These are phyloP conservation scores for Aulostomus chinensis DNA, from an alignment of 2,797 vertebrate species.

Conservation along the genomic window DNA sequence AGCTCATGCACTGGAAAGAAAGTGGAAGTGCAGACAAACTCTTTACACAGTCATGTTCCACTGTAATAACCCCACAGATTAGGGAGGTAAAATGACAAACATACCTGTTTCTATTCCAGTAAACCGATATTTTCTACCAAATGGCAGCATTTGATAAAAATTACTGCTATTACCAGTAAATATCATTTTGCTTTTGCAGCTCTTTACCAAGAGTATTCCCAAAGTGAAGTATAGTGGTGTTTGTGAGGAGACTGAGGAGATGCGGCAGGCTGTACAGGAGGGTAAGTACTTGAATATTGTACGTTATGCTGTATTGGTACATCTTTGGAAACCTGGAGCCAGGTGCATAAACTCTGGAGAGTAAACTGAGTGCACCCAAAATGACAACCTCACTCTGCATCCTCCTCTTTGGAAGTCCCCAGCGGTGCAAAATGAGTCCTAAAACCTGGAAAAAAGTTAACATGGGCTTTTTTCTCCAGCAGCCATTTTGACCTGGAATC, in stretches of 20 bases:
- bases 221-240: slow-evolving; percentile 10
- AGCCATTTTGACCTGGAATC: too few species aligned
- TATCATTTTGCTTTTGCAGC: slow-evolving; percentile 39
- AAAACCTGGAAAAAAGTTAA: too few species aligned
- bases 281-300: slow-evolving; percentile 40
- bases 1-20: slow-evolving; percentile 79
- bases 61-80: slow-evolving; percentile 51
- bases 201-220: slow-evolving; percentile 54
- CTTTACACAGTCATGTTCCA: slow-evolving; percentile 59
- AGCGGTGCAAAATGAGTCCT: too few species aligned
- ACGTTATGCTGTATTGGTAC: too few species aligned
- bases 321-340: too few species aligned
- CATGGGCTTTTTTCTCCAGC: too few species aligned
- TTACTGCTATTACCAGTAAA: not conserved
- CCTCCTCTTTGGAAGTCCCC: too few species aligned
- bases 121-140: not conserved
- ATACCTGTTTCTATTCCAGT: not conserved
- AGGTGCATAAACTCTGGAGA: too few species aligned
- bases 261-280: slow-evolving; percentile 43
- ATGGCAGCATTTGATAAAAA: not conserved
- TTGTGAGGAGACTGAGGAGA: slow-evolving; percentile 46
- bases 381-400: too few species aligned
- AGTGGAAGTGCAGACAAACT: slow-evolving; percentile 67
- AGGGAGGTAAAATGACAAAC: slow-evolving; percentile 59
- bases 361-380: too few species aligned